Conservation (phyloP, 2,888 invertebrate genomes). For the Anarsia innoxiella region DNA sequence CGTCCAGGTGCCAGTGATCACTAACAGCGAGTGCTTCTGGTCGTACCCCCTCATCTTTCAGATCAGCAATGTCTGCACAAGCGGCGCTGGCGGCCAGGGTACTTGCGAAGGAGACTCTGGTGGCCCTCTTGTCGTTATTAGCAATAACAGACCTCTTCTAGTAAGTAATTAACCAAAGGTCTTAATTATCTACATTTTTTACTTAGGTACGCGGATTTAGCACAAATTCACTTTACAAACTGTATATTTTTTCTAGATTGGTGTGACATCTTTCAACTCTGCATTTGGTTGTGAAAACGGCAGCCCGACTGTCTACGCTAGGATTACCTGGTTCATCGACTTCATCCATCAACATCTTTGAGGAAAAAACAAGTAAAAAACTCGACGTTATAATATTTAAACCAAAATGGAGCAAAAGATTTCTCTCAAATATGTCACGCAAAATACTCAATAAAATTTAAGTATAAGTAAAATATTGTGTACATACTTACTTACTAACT, state of each 20-base stretch:
- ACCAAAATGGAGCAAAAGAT: no score
- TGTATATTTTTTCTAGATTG: neutral
- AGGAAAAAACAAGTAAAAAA: no score
- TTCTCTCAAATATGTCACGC: no score
- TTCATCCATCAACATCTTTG: conserved; percentile 32
- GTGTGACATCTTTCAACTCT: conserved; percentile 36
- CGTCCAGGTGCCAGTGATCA: conserved; percentile 35
- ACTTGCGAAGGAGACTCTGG: conserved; percentile 52
- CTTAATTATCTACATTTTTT: no score
- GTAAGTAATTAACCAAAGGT: no score
- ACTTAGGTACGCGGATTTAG: neutral
- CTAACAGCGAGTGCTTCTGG: conserved; percentile 27
- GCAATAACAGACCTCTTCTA: conserved; percentile 13
- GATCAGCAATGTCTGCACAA: conserved; percentile 38
- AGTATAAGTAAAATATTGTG: no score
- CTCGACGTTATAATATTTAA: no score
- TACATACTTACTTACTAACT: no score
- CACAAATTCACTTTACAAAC: no score
- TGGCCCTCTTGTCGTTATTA: conserved; percentile 35
- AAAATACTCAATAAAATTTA: no score
- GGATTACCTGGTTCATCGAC: conserved; percentile 33
- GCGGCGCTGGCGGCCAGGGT: conserved; percentile 29
- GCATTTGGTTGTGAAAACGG: conserved; percentile 30
- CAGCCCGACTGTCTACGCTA: conserved; percentile 35
- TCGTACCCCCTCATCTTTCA: conserved; percentile 31